These are phyloP conservation scores for Antheraea mylitta DNA, from an alignment of 1,140 invertebrate species.

Conservation along the genomic window DNA sequence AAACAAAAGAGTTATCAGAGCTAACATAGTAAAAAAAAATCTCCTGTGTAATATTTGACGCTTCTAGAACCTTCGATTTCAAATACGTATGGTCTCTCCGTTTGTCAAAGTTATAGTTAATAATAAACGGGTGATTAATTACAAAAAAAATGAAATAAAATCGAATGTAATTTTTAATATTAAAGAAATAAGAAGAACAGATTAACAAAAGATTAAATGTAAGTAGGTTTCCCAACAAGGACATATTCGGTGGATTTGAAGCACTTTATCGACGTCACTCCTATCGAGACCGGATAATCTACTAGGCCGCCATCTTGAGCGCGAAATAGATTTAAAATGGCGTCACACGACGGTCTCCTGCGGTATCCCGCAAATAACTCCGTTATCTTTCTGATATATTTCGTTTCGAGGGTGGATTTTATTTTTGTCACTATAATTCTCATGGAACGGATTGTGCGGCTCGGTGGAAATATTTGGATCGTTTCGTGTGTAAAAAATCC, in stretches of 20 bases:
- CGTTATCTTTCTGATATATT: constrained; percentile 4
- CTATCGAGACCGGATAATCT: background rate
- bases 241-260: background rate
- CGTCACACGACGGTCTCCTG: background rate
- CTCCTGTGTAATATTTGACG: no score
- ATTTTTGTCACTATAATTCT: constrained; percentile 3
- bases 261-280: background rate
- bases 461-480: background rate
- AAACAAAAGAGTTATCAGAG: no score
- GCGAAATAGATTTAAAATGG: constrained; percentile 1
- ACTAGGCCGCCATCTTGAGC: background rate
- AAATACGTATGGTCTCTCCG: no score
- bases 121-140: no score
- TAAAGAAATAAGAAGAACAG: background rate
- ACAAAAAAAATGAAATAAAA: no score
- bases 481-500: background rate
- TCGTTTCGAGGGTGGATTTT: background rate
- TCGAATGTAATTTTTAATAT: no score
- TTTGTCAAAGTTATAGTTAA: no score
- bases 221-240: background rate
- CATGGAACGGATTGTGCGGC: background rate
- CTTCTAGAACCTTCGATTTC: no score
- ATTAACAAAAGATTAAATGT: background rate
- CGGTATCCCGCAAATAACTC: background rate
- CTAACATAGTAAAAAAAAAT: no score